Evolutionary conservation across 2,113 vertebrate species (phyloP).

Genomic region (Corynorhinus townsendii): DNA sequence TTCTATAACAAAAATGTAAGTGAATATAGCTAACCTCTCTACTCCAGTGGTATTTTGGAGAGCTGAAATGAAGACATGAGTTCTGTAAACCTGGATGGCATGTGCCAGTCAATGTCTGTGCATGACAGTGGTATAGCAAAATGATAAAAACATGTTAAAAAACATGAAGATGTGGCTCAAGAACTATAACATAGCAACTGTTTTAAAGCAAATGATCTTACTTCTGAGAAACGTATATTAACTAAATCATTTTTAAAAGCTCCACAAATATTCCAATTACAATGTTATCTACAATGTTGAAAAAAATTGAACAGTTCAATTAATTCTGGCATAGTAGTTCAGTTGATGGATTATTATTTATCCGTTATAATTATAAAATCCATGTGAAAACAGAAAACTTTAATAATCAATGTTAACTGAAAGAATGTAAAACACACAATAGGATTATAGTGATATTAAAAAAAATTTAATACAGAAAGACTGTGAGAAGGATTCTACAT

Average conservation of each 20-base stretch:
- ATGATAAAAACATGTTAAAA: neutral
- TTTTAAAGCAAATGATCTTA: neutral
- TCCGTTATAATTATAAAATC: neutral
- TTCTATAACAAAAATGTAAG: neutral
- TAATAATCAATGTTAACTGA: neutral
- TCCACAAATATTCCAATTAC: neutral
- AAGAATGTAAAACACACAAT: neutral
- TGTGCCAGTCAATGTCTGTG: neutral
- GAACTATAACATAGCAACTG: neutral
- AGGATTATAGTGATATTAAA: neutral
- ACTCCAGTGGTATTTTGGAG: neutral
- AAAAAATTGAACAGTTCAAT: neutral
- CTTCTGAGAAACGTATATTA: conserved; percentile 12
- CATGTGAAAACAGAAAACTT: conserved; percentile 5
- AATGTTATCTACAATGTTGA: neutral
- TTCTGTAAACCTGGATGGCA: neutral
- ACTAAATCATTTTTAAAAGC: conserved; percentile 5
- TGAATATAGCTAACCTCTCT: neutral
- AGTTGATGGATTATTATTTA: neutral
- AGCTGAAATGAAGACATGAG: neutral
- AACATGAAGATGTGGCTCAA: neutral
- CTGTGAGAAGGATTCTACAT: neutral
- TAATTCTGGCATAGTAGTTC: neutral
- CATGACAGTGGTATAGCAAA: neutral
- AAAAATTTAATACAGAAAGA: neutral